Percentiles rank a stretch among this genome's conserved stretches.
Conservation (phyloP, 2,888 invertebrate genomes). For the Ligdia adustata region DNA sequence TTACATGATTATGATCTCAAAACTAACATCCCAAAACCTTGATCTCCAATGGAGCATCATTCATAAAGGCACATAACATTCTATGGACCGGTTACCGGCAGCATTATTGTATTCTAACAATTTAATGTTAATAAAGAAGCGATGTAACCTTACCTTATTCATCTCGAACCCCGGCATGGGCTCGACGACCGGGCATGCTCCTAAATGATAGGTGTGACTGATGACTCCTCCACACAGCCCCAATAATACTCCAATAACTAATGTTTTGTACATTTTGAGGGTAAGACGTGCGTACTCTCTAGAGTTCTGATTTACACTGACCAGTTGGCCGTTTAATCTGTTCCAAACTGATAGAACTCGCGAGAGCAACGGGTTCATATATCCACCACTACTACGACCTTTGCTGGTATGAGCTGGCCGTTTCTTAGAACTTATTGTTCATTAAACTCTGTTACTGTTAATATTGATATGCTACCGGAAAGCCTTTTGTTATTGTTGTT, state of each 20-base stretch:
- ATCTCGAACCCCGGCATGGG: constrained; percentile 90
- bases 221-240: constrained; percentile 58
- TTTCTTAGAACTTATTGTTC: constrained; percentile 19
- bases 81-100: constrained; percentile 8
- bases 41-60: too few species aligned
- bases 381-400: too few species aligned
- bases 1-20: too few species aligned
- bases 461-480: constrained; percentile 5
- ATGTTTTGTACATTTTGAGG: constrained; percentile 48
- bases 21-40: too few species aligned
- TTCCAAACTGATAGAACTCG: too few species aligned
- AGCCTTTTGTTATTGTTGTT: neutral
- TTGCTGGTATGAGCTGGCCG: constrained; percentile 14
- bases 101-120: neutral
- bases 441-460: constrained; percentile 1
- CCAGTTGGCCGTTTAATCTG: neutral
- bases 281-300: constrained; percentile 20
- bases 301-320: constrained; percentile 18
- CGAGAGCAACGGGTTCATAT: too few species aligned
- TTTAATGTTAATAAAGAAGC: neutral
- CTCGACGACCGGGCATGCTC: constrained; percentile 89
- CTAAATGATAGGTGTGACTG: constrained; percentile 89
- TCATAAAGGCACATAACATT: too few species aligned
- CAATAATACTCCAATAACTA: constrained; percentile 50
- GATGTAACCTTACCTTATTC: constrained; percentile 84